Conservation (phyloP, 2,888 invertebrate genomes). For the Zygogramma bicolorata region DNA sequence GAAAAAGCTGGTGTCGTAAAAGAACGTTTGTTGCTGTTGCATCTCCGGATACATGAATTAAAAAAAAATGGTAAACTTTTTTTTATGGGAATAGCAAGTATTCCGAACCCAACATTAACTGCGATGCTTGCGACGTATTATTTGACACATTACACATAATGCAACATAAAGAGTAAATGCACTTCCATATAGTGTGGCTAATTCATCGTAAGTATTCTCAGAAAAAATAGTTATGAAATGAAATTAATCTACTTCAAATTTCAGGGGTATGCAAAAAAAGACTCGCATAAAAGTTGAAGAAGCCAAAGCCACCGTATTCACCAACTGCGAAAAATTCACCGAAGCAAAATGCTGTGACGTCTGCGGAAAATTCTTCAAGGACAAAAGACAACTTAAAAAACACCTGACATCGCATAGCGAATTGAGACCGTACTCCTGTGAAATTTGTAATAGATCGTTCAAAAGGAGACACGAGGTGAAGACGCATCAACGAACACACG, state of each 20-base stretch:
- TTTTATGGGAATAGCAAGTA: too few species aligned
- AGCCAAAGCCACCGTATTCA: background rate
- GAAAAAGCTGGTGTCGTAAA: too few species aligned
- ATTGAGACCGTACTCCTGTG: conserved; percentile 63
- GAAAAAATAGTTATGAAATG: background rate
- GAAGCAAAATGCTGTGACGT: conserved; percentile 55
- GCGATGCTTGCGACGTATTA: too few species aligned
- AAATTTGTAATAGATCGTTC: conserved; percentile 48
- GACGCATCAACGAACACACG: conserved; percentile 46
- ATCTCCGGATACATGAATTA: too few species aligned
- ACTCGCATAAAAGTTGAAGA: background rate
- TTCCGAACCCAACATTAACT: too few species aligned
- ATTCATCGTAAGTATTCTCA: background rate
- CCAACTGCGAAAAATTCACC: background rate
- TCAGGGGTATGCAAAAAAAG: background rate
- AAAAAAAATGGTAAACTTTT: too few species aligned
- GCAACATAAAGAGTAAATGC: too few species aligned
- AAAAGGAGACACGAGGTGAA: conserved; percentile 46
- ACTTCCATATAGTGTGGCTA: too few species aligned
- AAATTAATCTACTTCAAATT: background rate
- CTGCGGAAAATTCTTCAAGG: conserved; percentile 65
- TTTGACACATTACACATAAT: too few species aligned
- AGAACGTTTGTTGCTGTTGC: too few species aligned
- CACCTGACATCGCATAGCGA: conserved; percentile 71
- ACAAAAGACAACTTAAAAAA: conserved; percentile 64